phyloP scores from a whole-genome alignment of 2,797 vertebrate species.

The Eremophila alpestris region DNA sequence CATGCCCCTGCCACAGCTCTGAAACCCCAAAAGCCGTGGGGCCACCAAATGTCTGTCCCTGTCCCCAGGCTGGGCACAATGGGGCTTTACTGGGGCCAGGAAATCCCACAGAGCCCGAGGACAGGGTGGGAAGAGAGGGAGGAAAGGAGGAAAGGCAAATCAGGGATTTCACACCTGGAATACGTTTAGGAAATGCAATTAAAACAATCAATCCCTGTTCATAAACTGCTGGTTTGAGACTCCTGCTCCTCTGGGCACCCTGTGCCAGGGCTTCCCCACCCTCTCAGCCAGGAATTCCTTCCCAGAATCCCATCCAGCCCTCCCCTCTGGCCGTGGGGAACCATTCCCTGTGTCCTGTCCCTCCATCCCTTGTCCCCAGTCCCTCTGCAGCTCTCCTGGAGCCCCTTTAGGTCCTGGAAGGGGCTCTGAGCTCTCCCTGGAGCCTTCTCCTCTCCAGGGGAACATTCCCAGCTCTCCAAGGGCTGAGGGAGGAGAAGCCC shows the following conservation, averaged over 20 bases:
- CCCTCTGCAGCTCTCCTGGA: not conserved
- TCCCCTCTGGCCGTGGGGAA: too few relatives aligned
- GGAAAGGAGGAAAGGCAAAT: not conserved
- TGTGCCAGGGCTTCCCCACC: not conserved
- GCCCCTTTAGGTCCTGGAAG: not conserved
- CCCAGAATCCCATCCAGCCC: not conserved
- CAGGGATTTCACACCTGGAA: not conserved
- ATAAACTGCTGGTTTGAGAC: not conserved
- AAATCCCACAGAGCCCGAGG: not conserved
- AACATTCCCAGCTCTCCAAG: not conserved
- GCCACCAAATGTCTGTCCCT: not conserved
- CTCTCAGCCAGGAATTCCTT: not conserved
- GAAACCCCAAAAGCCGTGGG: not conserved
- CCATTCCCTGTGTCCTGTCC: not conserved
- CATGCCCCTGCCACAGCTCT: not conserved
- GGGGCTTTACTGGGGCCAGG: not conserved
- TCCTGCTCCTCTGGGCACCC: not conserved
- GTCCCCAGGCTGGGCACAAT: not conserved
- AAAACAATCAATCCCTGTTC: not conserved
- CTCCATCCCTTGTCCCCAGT: not conserved
- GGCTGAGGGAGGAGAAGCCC: not conserved
- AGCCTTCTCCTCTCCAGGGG: not conserved
- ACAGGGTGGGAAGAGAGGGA: not conserved
- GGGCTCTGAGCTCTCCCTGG: not conserved
- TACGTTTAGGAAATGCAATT: not conserved